These are phyloP conservation scores for Buceros bicornis DNA, from an alignment of 2,797 vertebrate species.

Conservation along the genomic window DNA sequence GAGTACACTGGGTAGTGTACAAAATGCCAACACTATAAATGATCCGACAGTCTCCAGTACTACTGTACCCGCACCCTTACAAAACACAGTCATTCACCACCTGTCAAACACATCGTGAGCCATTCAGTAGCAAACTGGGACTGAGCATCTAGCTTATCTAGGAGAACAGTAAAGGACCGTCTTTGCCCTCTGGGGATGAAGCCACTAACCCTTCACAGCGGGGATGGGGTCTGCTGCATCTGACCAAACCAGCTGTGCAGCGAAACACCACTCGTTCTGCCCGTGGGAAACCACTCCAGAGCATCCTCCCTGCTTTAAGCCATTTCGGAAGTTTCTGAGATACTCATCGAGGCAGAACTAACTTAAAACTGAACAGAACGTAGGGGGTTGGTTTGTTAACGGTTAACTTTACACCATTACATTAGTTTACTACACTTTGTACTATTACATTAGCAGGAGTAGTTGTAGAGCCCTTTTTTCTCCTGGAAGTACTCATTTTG, in stretches of 20 bases:
- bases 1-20: background rate
- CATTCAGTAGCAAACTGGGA: background rate
- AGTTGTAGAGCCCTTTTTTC: background rate
- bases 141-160: background rate
- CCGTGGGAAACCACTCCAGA: background rate
- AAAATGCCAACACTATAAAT: background rate
- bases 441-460: background rate
- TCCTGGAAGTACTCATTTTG: background rate
- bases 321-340: background rate
- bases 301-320: background rate
- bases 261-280: background rate
- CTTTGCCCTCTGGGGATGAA: background rate
- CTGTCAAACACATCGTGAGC: background rate
- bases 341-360: background rate
- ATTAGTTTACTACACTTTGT: no score
- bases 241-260: background rate
- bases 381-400: background rate
- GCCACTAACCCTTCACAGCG: background rate
- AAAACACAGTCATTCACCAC: background rate
- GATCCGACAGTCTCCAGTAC: background rate
- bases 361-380: background rate
- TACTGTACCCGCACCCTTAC: background rate
- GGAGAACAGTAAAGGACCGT: background rate
- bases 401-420: background rate
- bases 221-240: background rate